These are phyloP conservation scores for Montipora capitata DNA, from an alignment of 92 coral and sea anemone species.

Conservation along the genomic window DNA sequence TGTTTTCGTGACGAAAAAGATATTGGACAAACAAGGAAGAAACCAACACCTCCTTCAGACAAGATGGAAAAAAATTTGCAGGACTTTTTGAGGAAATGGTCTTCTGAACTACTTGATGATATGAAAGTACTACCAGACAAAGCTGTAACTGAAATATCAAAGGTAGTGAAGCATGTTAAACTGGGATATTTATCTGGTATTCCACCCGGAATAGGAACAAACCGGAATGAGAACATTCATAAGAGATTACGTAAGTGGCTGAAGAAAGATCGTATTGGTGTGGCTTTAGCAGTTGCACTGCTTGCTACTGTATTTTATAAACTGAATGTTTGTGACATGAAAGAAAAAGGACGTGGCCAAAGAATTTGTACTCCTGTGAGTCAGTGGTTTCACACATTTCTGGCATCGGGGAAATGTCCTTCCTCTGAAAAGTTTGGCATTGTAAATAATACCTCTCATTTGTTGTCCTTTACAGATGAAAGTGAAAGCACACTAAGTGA, in stretches of 20 bases:
- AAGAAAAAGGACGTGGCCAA: no score
- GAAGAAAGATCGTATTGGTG: slow-evolving; percentile 4
- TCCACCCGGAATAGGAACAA: slow-evolving; percentile 77
- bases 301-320: no score
- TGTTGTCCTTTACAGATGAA: no score
- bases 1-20: no score
- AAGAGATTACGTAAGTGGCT: slow-evolving; percentile 9
- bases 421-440: no score
- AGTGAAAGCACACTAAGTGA: no score
- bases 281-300: no score
- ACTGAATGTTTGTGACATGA: no score
- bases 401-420: no score
- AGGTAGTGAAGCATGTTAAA: slow-evolving; percentile 45
- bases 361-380: no score
- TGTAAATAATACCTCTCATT: no score
- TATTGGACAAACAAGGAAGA: slow-evolving; percentile 5
- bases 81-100: slow-evolving; percentile 35
- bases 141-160: slow-evolving; percentile 53
- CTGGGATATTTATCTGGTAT: slow-evolving; percentile 56
- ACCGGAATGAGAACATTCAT: slow-evolving; percentile 40
- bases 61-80: slow-evolving; percentile 35
- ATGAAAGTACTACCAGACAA: slow-evolving; percentile 42
- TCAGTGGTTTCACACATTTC: no score
- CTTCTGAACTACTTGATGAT: slow-evolving; percentile 28
- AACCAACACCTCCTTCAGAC: slow-evolving; percentile 52